These are phyloP conservation scores for Synodontis membranacea DNA, from an alignment of 2,113 vertebrate genomes.

Conservation along the genomic window DNA sequence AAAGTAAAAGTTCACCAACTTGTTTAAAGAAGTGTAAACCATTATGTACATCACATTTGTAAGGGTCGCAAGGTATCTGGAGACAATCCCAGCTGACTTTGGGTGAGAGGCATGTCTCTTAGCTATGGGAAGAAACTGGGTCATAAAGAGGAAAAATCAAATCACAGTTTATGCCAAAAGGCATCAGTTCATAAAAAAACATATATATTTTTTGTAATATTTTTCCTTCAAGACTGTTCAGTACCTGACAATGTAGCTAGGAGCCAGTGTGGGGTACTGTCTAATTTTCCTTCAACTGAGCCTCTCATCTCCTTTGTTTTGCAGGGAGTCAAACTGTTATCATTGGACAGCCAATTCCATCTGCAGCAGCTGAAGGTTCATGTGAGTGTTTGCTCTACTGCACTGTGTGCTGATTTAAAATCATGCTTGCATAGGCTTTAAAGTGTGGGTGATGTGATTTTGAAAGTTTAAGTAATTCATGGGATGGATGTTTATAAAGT, in stretches of 20 bases:
- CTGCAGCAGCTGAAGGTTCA: constrained; percentile 27
- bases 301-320: neutral
- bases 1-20: neutral
- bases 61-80: too few relatives aligned
- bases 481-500: too few relatives aligned
- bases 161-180: too few relatives aligned
- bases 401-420: neutral
- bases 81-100: too few relatives aligned
- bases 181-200: too few relatives aligned
- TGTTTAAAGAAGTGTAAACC: neutral
- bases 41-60: too few relatives aligned
- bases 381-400: constrained; percentile 18
- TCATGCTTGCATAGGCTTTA: neutral
- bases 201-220: too few relatives aligned
- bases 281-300: neutral
- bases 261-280: neutral
- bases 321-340: constrained; percentile 45
- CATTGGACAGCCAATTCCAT: constrained; percentile 46
- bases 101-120: too few relatives aligned
- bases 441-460: too few relatives aligned
- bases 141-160: too few relatives aligned
- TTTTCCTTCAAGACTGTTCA: neutral
- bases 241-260: neutral
- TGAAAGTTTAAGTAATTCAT: too few relatives aligned
- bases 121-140: too few relatives aligned